Percentiles rank a stretch among this genome's conserved stretches.
phyloP scores from a whole-genome alignment of 2,113 vertebrate genomes.

The Calypte anna region DNA sequence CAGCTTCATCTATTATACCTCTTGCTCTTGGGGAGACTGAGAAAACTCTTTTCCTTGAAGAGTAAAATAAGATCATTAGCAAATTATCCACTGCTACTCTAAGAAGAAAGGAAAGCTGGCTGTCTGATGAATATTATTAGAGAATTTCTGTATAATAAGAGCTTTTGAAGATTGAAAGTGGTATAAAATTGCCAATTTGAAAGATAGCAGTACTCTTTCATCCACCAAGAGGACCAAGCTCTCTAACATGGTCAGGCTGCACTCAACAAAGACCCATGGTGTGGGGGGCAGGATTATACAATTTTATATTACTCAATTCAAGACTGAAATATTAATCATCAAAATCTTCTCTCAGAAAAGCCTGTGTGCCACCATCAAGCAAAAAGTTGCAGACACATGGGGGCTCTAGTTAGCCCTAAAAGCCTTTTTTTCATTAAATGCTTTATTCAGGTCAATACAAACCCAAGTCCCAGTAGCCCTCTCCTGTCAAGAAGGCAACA shows the following conservation, averaged over 20 bases:
- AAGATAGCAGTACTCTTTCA: slow-evolving; percentile 32
- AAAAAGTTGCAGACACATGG: not conserved
- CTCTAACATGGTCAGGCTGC: not conserved
- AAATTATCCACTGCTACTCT: slow-evolving; percentile 9
- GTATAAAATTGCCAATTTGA: slow-evolving; percentile 54
- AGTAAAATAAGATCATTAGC: slow-evolving; percentile 56
- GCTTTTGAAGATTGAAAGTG: slow-evolving; percentile 48
- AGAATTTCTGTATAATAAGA: slow-evolving; percentile 53
- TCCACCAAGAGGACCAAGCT: not conserved
- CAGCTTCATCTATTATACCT: not conserved
- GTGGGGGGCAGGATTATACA: not conserved
- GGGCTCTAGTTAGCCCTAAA: not conserved
- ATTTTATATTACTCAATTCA: not conserved
- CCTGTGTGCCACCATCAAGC: not conserved
- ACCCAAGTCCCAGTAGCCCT: not conserved
- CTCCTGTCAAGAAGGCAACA: not conserved
- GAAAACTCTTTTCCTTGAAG: slow-evolving; percentile 37
- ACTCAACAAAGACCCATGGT: not conserved
- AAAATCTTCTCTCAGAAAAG: not conserved
- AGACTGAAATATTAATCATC: not conserved
- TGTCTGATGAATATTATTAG: slow-evolving; percentile 49
- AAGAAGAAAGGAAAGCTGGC: slow-evolving; percentile 13
- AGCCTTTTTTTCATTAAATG: not conserved
- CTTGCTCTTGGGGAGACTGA: not conserved
- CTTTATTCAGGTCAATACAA: not conserved